phyloP scores from a whole-genome alignment of 1,140 invertebrate genomes.

The Melitaea cinxia region DNA sequence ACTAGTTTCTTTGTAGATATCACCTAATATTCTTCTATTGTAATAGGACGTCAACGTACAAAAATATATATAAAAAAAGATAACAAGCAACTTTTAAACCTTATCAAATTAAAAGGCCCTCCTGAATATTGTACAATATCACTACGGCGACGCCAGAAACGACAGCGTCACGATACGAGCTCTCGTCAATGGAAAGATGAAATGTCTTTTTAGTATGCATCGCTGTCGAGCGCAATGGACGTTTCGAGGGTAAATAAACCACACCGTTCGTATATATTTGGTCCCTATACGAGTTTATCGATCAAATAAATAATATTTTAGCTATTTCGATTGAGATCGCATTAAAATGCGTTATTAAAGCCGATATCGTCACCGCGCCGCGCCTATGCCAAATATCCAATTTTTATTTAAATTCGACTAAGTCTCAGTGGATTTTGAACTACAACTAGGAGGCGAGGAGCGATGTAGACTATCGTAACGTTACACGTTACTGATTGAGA shows the following conservation, averaged over 20 bases:
- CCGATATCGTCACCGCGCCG: conserved; percentile 24
- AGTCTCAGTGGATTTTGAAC: conserved; percentile 38
- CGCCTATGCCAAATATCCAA: conserved; percentile 26
- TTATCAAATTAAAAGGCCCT: conserved; percentile 77
- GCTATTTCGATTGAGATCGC: conserved; percentile 42
- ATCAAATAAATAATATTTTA: conserved; percentile 38
- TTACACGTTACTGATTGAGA: conserved; percentile 27
- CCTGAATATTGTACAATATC: conserved; percentile 69
- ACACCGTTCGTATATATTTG: conserved; percentile 58
- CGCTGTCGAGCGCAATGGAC: conserved; percentile 47
- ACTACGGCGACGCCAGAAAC: conserved; percentile 57
- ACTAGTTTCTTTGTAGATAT: conserved; percentile 79
- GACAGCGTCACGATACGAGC: conserved; percentile 24
- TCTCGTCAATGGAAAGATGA: conserved; percentile 54
- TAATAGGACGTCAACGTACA: conserved; percentile 65
- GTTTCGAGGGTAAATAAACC: conserved; percentile 34
- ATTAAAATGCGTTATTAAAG: conserved; percentile 34
- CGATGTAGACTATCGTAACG: not conserved
- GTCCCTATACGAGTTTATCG: conserved; percentile 63
- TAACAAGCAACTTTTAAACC: conserved; percentile 72
- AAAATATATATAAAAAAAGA: conserved; percentile 79
- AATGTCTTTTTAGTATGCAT: conserved; percentile 72
- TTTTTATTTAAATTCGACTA: conserved; percentile 36
- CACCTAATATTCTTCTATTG: conserved; percentile 74
- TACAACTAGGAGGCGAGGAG: conserved; percentile 2